phyloP scores from a whole-genome alignment of 2,888 invertebrate genomes.

The Heliconius cydno region DNA sequence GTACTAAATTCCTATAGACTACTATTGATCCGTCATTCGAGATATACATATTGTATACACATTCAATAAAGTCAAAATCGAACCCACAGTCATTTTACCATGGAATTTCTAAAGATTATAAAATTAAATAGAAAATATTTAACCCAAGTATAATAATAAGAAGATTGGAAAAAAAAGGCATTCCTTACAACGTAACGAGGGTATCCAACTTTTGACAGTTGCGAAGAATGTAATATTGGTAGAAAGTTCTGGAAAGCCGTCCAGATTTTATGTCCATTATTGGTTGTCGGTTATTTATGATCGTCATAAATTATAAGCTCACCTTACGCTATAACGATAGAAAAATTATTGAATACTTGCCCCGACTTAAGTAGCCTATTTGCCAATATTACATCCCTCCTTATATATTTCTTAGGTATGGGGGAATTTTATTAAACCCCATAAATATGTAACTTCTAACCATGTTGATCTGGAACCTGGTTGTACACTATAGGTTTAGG shows the following conservation, averaged over 20 bases:
- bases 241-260: constrained; percentile 46
- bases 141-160: constrained; percentile 15
- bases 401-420: constrained; percentile 42
- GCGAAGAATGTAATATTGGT: constrained; percentile 50
- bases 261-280: constrained; percentile 53
- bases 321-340: constrained; percentile 48
- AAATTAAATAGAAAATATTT: constrained; percentile 12
- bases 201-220: constrained; percentile 53
- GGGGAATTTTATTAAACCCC: not conserved
- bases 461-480: not conserved
- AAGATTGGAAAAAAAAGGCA: constrained; percentile 14
- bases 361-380: constrained; percentile 43
- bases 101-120: not conserved
- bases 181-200: constrained; percentile 45
- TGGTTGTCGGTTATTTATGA: constrained; percentile 54
- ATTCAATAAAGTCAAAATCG: too few relatives aligned
- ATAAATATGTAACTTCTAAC: not conserved
- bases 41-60: too few relatives aligned
- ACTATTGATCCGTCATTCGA: too few relatives aligned
- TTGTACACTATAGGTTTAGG: not conserved
- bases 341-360: constrained; percentile 41
- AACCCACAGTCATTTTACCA: too few relatives aligned
- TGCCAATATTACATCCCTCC: constrained; percentile 44
- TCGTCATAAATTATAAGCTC: constrained; percentile 52
- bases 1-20: too few relatives aligned